Evolutionary conservation across 2,888 invertebrate species (phyloP).

Genomic region (Oxystoma pomonae): DNA sequence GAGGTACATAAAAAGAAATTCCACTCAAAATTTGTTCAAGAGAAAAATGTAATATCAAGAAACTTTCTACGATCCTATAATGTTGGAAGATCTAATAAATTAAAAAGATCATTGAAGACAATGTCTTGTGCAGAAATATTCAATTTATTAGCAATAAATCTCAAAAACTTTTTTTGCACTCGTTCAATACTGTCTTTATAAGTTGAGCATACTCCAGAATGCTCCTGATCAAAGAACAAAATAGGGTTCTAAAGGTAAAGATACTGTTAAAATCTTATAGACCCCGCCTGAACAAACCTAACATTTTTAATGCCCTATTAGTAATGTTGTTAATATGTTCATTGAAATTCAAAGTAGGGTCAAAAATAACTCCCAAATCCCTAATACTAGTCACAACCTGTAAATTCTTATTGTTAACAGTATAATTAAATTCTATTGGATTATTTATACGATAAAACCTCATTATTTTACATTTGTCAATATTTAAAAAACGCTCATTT

Average conservation of each 20-base stretch:
- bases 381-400: not conserved
- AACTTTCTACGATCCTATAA: not conserved
- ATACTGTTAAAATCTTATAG: not conserved
- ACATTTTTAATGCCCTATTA: not conserved
- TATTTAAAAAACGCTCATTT: not conserved
- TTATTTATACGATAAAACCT: not conserved
- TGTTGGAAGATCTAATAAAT: not conserved
- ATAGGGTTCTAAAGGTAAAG: not conserved
- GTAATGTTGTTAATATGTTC: not conserved
- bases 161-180: not conserved
- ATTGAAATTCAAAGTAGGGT: not conserved
- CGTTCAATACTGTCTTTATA: not conserved
- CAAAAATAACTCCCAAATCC: not conserved
- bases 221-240: too few relatives aligned
- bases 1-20: too few relatives aligned
- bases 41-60: too few relatives aligned
- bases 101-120: not conserved
- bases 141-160: not conserved
- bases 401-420: not conserved
- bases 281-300: not conserved
- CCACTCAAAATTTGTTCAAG: too few relatives aligned
- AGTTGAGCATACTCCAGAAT: not conserved
- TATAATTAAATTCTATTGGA: not conserved
- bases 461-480: not conserved
- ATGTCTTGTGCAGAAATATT: not conserved